Evolutionary conservation across 2,113 vertebrate genomes (phyloP), one percentile per base, ranked within the genome.

Genomic region (Leucosticte australis): DNA sequence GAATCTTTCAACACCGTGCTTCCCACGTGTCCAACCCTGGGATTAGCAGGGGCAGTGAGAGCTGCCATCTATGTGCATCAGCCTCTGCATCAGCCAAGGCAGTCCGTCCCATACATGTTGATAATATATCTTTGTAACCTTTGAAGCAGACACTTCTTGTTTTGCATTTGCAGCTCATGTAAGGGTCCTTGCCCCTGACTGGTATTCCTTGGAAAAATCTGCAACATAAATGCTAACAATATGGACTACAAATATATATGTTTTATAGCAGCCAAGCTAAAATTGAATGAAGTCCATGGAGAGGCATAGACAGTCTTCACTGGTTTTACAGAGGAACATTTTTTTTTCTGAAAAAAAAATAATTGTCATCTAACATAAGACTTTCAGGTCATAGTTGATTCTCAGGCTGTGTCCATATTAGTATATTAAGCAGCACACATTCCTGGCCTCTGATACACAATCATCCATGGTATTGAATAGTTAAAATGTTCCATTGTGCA

Each of bases 401-500:
- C 64, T 50, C 55, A 47, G 75, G 15, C 42, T 55, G 35, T 57
- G 52, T 90, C 92, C 83, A 50, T 89, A 89, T 92, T 88, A 88
- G 90, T 90, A 50, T 50, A 90, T 44, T 70, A 74, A 86, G 80
- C 64, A 90, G 80, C 35, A 68, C 68, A 35, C 68, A 81, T 90
- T 95, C 80, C 68, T 86, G 80, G 50, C 55, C 86, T 78, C 39
- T 89, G 85, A 81, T 89, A 78, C 91, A 71, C 33, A 69, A 22
- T 41, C 60, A 52, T 80, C 73, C 23, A 8, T 27, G 80, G 60
- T 81, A 52, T 15, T 50, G 74, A 95, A 90, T 37, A 89, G 91
- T 92, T 86, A 93, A 89, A 96, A 78, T 78, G 30, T 86, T 92
- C 83, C 75, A 55, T 14, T 70, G 60, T 96, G 91, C 47, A 74